These are phyloP conservation scores for Takifugu flavidus DNA, from an alignment of 2,113 vertebrate species.

Conservation along the genomic window DNA sequence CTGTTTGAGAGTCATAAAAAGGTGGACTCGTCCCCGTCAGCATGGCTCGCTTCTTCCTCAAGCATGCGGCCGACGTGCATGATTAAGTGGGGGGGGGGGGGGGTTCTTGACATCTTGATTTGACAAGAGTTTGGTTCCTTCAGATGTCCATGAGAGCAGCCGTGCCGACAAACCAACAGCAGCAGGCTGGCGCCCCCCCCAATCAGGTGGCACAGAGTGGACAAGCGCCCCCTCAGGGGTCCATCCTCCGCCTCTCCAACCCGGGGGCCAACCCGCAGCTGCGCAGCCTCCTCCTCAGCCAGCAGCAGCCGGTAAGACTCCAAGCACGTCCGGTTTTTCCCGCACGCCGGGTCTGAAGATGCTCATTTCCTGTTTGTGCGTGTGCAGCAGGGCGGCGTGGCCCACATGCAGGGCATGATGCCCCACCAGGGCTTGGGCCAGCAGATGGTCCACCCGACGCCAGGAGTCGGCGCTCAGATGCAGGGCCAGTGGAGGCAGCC, in stretches of 20 bases:
- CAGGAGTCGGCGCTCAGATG: constrained; percentile 82
- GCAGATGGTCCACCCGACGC: constrained; percentile 78
- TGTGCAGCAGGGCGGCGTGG: constrained; percentile 78
- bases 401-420: constrained; percentile 82
- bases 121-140: neutral
- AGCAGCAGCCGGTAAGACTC: constrained; percentile 83
- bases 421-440: constrained; percentile 82
- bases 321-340: too few relatives aligned
- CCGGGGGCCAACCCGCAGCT: constrained; percentile 91
- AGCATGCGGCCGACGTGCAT: too few relatives aligned
- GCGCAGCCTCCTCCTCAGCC: constrained; percentile 89
- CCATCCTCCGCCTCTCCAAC: constrained; percentile 84
- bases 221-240: constrained; percentile 77
- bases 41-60: neutral
- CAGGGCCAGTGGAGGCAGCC: constrained; percentile 78
- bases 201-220: constrained; percentile 74
- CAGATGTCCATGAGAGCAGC: constrained; percentile 81
- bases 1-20: too few relatives aligned
- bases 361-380: neutral
- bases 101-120: too few relatives aligned
- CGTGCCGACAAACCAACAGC: constrained; percentile 74
- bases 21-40: neutral
- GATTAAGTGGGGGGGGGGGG: too few relatives aligned
- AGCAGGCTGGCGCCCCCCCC: constrained; percentile 73
- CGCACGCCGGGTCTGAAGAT: too few relatives aligned